phyloP scores from a whole-genome alignment of 2,888 invertebrate species.

The Cosmia pyralina region DNA sequence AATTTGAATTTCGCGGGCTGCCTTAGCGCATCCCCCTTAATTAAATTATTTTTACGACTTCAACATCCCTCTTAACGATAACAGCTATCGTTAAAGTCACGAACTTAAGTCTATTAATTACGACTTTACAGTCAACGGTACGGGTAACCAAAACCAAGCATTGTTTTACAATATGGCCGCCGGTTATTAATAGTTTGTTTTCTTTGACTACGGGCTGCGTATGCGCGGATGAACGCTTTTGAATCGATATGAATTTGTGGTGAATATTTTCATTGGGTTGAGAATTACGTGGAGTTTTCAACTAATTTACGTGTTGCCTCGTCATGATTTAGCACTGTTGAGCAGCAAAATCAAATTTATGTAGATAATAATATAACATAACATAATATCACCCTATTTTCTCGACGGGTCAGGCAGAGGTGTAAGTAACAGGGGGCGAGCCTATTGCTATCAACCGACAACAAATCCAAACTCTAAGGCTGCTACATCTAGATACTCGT shows the following conservation, averaged over 20 bases:
- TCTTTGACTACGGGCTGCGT: conserved; percentile 35
- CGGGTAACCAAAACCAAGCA: conserved; percentile 32
- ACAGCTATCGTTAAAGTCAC: conserved; percentile 13
- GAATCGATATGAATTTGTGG: conserved; percentile 25
- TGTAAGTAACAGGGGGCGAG: too few relatives aligned
- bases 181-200: conserved; percentile 43
- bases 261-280: conserved; percentile 9
- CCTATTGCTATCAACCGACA: too few relatives aligned
- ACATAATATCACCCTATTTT: too few relatives aligned
- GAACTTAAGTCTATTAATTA: conserved; percentile 43
- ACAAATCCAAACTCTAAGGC: too few relatives aligned
- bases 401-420: too few relatives aligned
- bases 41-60: too few relatives aligned
- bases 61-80: not conserved
- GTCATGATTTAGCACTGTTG: not conserved
- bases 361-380: too few relatives aligned
- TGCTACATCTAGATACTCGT: too few relatives aligned
- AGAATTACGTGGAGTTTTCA: not conserved
- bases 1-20: too few relatives aligned
- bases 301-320: not conserved
- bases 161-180: conserved; percentile 52
- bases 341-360: not conserved
- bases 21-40: too few relatives aligned
- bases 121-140: conserved; percentile 17
- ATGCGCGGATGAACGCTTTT: conserved; percentile 20